Evolutionary conservation across 2,113 vertebrate genomes (phyloP), one percentile per base, ranked within the genome.

Genomic region (Aptenodytes patagonicus): DNA sequence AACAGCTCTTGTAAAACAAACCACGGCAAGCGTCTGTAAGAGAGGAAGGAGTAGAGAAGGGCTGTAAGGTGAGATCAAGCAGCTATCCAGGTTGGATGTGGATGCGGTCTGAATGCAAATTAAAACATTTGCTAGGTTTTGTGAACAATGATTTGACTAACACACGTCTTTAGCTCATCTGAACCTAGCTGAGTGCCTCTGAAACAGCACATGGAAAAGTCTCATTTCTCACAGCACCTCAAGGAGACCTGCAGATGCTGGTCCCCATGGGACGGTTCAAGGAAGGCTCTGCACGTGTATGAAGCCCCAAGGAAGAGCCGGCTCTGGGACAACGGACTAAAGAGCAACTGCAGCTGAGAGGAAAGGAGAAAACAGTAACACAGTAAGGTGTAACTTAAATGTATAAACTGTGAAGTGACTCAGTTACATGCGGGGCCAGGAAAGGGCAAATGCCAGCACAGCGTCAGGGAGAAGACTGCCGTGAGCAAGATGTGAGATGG

Each of bases 381-480:
- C 13, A 40, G 36, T 25, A 54, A 77, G 38, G 44, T 69, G 49
- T 9, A 57, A 61, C 54, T 12, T 46, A 11, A 21, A 57, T 10
- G 22, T 14, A 18, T 34, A 22, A 72, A 42, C 57, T n/a, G 46
- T 14, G 26, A 73, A 46, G 36, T 15, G 36, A n/a, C 34, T 65
- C 3, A 0, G n/a, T 32, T 52, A 31, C 25, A 3, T 2, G 28
- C 0, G 0, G 19, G n/a, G 64, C 64, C 51, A 20, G 58, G 55
- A 54, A 83, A 83, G 20, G 69, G 76, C 79, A 88, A 73, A 70
- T n/a, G 38, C 38, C 89, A 87, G 25, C 38, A 24, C 47, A 31
- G 65, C 1, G 0, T 7, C 21, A n/a, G 36, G 47, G 64, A 80
- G 66, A 55, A 83, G 32, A 16, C 14, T 28, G 61, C 72, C 5